Conservation (phyloP, 2,888 invertebrate species). For the Pterostichus madidus region DNA sequence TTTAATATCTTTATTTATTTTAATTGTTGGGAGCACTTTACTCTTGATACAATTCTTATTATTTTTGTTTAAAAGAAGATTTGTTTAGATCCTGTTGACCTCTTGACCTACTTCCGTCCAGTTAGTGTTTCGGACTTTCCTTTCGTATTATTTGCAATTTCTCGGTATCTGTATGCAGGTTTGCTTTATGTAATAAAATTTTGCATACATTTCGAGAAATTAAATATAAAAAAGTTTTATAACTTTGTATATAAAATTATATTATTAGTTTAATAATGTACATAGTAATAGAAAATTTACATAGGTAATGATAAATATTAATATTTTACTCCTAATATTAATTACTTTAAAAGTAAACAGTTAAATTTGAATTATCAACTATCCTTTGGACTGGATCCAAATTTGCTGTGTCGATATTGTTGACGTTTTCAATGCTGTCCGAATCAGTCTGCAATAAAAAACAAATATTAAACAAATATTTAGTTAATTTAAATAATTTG, state of each 20-base stretch:
- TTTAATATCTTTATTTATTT: not conserved
- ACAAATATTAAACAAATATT: conserved; percentile 12
- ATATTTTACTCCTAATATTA: conserved; percentile 34
- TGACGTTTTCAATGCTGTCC: conserved; percentile 78
- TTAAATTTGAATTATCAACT: conserved; percentile 80
- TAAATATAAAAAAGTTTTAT: conserved; percentile 14
- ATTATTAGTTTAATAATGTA: conserved; percentile 61
- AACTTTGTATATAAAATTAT: conserved; percentile 48
- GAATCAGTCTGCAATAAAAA: conserved; percentile 76
- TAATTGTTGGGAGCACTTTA: not conserved
- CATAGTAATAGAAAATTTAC: conserved; percentile 59
- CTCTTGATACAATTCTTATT: conserved; percentile 22
- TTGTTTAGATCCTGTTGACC: conserved; percentile 65
- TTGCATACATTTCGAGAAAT: conserved; percentile 28
- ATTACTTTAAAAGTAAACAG: conserved; percentile 79
- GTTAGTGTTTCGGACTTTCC: conserved; percentile 41
- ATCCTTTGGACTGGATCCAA: conserved; percentile 74
- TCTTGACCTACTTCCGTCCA: conserved; percentile 67
- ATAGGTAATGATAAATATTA: conserved; percentile 39
- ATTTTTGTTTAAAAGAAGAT: not conserved
- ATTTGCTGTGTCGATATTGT: conserved; percentile 75
- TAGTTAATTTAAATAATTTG: not conserved
- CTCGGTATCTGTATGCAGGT: conserved; percentile 32
- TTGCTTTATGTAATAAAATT: conserved; percentile 14
- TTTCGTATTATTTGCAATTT: conserved; percentile 44